Evolutionary conservation across 2,113 vertebrate genomes (phyloP).

Genomic region (Euleptes europaea): DNA sequence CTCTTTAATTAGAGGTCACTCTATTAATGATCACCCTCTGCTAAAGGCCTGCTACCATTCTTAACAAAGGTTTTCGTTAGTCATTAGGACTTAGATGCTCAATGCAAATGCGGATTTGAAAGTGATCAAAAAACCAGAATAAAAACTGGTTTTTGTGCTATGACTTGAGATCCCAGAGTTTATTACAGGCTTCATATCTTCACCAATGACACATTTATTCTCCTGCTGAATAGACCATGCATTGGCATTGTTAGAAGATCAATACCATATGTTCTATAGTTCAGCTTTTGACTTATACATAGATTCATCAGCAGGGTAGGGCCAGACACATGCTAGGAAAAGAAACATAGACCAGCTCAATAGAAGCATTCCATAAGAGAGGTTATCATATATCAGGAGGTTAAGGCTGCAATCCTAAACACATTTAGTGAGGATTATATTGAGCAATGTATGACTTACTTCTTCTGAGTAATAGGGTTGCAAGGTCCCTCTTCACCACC

Average conservation of each 20-base stretch:
- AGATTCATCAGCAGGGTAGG: neutral
- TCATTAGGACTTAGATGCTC: neutral
- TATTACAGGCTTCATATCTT: neutral
- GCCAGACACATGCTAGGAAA: too few relatives aligned
- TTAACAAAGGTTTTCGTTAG: slow-evolving; percentile 1
- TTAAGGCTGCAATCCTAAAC: neutral
- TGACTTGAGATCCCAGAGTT: neutral
- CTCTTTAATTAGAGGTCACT: slow-evolving; percentile 9
- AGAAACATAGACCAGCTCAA: too few relatives aligned
- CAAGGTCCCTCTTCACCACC: too few relatives aligned
- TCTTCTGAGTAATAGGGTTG: too few relatives aligned
- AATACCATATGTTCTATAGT: neutral
- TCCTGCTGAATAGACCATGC: neutral
- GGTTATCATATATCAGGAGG: neutral
- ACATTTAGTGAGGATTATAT: too few relatives aligned
- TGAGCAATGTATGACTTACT: too few relatives aligned
- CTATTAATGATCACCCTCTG: neutral
- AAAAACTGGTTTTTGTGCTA: neutral
- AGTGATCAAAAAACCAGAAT: neutral
- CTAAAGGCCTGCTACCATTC: slow-evolving; percentile 27
- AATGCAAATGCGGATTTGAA: neutral
- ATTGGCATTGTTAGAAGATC: neutral
- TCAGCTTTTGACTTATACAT: neutral
- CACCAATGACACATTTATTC: neutral
- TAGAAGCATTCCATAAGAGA: neutral